Evolutionary conservation across 2,113 vertebrate genomes (phyloP).

Genomic region (Setophaga coronata): DNA sequence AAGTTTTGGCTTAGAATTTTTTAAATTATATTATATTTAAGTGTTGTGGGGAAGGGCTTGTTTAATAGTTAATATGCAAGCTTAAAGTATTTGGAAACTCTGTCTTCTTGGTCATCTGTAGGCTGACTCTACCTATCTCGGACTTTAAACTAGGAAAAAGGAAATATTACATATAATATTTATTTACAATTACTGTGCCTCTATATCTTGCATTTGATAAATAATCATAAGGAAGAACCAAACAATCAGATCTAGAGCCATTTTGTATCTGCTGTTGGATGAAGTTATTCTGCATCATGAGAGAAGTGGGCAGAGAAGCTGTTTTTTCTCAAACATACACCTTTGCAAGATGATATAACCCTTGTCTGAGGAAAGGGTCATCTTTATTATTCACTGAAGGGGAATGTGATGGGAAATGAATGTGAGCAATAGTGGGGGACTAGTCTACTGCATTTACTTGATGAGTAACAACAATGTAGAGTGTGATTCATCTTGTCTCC

Average conservation of each 20-base stretch:
- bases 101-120: background rate
- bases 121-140: background rate
- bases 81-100: background rate
- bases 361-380: background rate
- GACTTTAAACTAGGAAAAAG: background rate
- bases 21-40: background rate
- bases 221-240: background rate
- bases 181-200: background rate
- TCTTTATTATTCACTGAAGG: background rate
- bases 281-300: background rate
- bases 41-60: background rate
- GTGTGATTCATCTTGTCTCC: background rate
- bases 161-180: background rate
- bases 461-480: background rate
- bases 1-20: background rate
- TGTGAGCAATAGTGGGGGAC: background rate
- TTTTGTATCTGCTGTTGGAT: background rate
- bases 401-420: background rate
- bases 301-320: background rate
- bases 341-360: background rate
- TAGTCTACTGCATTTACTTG: background rate
- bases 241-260: background rate
- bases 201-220: background rate
- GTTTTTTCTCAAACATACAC: background rate
- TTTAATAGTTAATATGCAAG: background rate